Percentiles rank a stretch among this genome's conserved stretches.
phyloP scores from a whole-genome alignment of 2,113 vertebrate species.

The Myiozetetes cayanensis region DNA sequence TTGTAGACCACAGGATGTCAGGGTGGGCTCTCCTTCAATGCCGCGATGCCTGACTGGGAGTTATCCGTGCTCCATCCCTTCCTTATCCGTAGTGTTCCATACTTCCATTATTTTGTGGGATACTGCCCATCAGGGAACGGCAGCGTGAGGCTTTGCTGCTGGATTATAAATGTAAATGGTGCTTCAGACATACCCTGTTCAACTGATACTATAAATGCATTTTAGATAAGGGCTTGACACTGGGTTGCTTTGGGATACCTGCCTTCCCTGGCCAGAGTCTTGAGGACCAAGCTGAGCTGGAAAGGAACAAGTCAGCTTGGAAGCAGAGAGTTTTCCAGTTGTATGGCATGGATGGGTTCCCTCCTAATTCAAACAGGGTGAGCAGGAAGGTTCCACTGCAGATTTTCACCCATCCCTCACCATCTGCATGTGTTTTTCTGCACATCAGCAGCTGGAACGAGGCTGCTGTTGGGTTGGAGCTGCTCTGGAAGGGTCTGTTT shows the following conservation, averaged over 20 bases:
- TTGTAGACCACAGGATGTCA: fast-evolving
- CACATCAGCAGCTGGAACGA: background rate
- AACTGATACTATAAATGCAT: background rate
- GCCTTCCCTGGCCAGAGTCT: background rate
- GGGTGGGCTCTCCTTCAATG: background rate
- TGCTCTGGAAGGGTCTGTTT: background rate
- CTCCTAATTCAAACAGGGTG: background rate
- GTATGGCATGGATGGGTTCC: background rate
- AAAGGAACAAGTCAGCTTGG: background rate
- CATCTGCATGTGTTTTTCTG: constrained; percentile 34
- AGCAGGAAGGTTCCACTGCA: fast-evolving
- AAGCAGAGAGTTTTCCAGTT: background rate
- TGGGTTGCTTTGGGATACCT: background rate
- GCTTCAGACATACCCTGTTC: background rate
- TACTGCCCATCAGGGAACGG: background rate
- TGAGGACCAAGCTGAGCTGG: background rate
- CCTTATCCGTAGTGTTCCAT: fast-evolving
- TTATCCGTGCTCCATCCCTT: background rate
- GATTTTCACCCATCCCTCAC: background rate
- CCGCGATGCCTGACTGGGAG: fast-evolving
- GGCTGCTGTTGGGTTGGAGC: background rate
- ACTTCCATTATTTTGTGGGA: background rate
- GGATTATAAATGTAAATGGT: background rate
- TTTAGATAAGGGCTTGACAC: background rate
- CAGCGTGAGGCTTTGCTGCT: background rate